Evolutionary conservation across 2,888 invertebrate species (phyloP).

Genomic region (Brenthis hecate): DNA sequence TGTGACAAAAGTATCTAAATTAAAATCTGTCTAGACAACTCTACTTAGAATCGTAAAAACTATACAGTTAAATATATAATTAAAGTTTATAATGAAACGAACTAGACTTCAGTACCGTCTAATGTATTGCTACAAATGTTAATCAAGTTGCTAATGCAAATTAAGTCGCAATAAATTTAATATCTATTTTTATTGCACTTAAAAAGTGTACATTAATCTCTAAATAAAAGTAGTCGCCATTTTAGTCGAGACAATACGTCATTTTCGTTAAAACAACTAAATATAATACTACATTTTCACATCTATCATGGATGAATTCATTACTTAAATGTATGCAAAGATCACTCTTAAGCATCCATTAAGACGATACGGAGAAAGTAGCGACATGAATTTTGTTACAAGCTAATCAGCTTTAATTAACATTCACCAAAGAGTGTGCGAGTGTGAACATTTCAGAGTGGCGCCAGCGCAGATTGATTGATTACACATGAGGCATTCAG

Average conservation of each 20-base stretch:
- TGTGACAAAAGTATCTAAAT: neutral
- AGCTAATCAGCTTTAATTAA: conserved; percentile 42
- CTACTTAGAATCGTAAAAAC: conserved; percentile 6
- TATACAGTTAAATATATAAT: neutral
- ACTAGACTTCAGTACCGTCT: neutral
- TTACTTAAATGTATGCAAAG: conserved; percentile 22
- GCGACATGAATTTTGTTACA: conserved; percentile 34
- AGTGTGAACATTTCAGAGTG: conserved; percentile 37
- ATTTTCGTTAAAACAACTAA: neutral
- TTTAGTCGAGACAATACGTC: too few relatives aligned
- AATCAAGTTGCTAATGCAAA: too few relatives aligned
- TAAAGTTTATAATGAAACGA: neutral
- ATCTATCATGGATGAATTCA: neutral
- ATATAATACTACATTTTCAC: neutral
- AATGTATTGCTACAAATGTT: too few relatives aligned
- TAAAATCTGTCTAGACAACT: conserved; percentile 8
- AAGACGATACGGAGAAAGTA: conserved; percentile 31
- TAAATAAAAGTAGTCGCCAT: too few relatives aligned
- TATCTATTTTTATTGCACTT: too few relatives aligned
- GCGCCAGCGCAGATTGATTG: conserved; percentile 41
- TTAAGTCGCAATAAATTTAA: too few relatives aligned
- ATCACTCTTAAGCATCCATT: conserved; percentile 21
- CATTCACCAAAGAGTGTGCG: conserved; percentile 32
- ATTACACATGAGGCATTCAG: conserved; percentile 37
- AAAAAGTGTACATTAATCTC: too few relatives aligned